Evolutionary conservation across 2,113 vertebrate species (phyloP).

Genomic region (Dicentrarchus labrax): DNA sequence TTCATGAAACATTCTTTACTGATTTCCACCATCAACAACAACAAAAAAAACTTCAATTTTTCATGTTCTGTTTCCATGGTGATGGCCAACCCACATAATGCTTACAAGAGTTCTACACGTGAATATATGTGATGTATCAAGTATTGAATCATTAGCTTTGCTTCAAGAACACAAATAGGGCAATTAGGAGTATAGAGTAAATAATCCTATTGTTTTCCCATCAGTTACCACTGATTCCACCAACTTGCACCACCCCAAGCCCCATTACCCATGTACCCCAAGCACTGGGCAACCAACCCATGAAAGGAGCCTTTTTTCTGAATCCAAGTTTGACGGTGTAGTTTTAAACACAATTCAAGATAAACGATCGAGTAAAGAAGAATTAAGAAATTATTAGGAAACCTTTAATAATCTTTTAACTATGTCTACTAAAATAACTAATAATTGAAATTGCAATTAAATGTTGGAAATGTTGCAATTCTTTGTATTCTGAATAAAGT

Average conservation of each 20-base stretch:
- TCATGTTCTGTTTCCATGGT: neutral
- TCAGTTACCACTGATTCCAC: slow-evolving; percentile 36
- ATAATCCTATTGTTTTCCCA: slow-evolving; percentile 60
- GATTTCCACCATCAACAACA: neutral
- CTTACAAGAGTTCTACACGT: neutral
- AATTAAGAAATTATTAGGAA: neutral
- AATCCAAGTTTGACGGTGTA: neutral
- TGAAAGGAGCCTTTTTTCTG: neutral
- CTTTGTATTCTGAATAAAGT: no score
- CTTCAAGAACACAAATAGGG: slow-evolving; percentile 43
- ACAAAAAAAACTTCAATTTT: neutral
- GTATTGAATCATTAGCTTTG: neutral
- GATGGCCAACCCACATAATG: neutral
- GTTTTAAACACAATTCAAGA: neutral
- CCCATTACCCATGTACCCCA: neutral
- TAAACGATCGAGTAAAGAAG: neutral
- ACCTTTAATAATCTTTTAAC: neutral
- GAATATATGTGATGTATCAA: neutral
- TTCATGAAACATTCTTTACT: no score
- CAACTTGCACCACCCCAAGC: neutral
- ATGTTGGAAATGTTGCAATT: no score
- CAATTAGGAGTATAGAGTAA: slow-evolving; percentile 45
- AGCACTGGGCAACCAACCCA: neutral
- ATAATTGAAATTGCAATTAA: no score
- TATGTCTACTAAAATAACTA: no score